Base-by-base conservation (phyloP, 2,797 vertebrate species). In the Pelochelys cantorii region DNA sequence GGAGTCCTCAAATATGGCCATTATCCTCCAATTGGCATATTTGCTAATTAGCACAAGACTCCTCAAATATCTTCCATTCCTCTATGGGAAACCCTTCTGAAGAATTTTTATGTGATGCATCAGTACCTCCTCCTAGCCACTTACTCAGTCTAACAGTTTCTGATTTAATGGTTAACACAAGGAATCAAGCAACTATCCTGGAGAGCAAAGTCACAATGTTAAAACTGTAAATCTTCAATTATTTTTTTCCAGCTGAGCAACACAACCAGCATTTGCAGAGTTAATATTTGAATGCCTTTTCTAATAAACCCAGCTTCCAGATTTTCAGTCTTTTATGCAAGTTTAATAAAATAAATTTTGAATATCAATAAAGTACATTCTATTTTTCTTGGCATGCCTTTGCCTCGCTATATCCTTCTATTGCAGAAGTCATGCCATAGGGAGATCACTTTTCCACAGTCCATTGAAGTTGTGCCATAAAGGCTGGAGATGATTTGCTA, bases 401-500 rank as follows among this genome's bases (percentile, higher is more conserved):
- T 95, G 97, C 98, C 97, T 97, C 92, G 37, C 97, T 96, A 82
- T 96, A 97, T 98, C 96, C 96, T 96, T 93, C 97, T 97, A 84
- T 97, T 96, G 98, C 97, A 98, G 96, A 95, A 98, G 97, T 98
- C 98, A 93, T 97, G 98, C 98, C 98, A 97, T 98, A 98, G 98
- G 98, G 97, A 98, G 98, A 99, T 98, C 98, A 98, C 98, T 98
- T 99, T 99, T 98, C 98, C 97, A 97, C 98, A 98, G 98, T 98
- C 98, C 98, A 99, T 98, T 99, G 99, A 99, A 99, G 98, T 98
- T 96, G 97, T 99, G 98, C 99, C 98, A 98, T 98, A 97, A 98
- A 98, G 98, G 98, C 99, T 99, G 99, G 99, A 99, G 99, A 99
- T 99, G 99, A 99, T 99, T 99, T 99, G 98, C 98, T 98, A 98